These are phyloP conservation scores for Lordiphosa clarofinis DNA, from an alignment of 1,140 invertebrate genomes.

Conservation along the genomic window DNA sequence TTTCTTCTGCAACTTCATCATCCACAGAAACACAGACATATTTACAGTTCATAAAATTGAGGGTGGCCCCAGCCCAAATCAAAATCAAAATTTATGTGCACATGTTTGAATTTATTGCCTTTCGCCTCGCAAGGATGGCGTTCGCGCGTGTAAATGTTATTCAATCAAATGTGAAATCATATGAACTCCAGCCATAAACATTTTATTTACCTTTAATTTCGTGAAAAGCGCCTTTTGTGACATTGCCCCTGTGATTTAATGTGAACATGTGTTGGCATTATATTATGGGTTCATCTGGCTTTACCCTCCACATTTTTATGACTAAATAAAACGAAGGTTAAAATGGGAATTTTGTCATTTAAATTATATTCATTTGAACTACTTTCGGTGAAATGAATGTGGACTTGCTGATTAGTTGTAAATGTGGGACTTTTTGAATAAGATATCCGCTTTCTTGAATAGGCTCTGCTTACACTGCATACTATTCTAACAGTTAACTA, in stretches of 20 bases:
- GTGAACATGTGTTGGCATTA: too few relatives aligned
- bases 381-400: too few relatives aligned
- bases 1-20: conserved; percentile 56
- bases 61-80: conserved; percentile 62
- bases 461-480: too few relatives aligned
- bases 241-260: conserved; percentile 54
- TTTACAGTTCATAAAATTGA: conserved; percentile 73
- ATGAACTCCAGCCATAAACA: conserved; percentile 72
- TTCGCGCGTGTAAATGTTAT: conserved; percentile 75
- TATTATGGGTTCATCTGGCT: background rate
- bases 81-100: conserved; percentile 76
- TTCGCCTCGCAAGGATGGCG: conserved; percentile 19
- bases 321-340: conserved; percentile 55
- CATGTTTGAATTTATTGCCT: conserved; percentile 74
- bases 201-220: conserved; percentile 77
- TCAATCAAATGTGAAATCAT: conserved; percentile 76
- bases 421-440: too few relatives aligned
- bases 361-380: too few relatives aligned
- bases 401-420: too few relatives aligned
- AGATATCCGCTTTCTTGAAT: too few relatives aligned
- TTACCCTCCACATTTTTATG: conserved; percentile 53
- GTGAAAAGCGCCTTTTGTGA: conserved; percentile 67
- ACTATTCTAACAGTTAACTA: too few relatives aligned
- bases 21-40: conserved; percentile 30
- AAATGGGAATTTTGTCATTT: conserved; percentile 43